Conservation (phyloP, 2,797 vertebrate genomes). For the Poliocrania exsul region DNA sequence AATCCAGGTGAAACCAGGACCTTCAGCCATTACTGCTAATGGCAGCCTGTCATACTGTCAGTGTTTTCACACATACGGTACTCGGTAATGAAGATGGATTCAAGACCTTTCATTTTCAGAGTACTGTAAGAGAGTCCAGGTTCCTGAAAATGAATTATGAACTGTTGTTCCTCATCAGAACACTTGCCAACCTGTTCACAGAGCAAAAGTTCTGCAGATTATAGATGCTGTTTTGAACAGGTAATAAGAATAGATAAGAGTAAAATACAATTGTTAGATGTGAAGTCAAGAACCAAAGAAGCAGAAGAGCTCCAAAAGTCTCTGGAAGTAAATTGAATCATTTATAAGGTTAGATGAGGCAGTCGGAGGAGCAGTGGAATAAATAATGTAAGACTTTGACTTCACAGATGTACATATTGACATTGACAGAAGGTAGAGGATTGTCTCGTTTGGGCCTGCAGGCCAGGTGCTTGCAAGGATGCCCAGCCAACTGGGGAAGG, state of each 20-base stretch:
- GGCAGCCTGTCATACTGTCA: not conserved
- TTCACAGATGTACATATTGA: not conserved
- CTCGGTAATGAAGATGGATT: not conserved
- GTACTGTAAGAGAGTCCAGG: not conserved
- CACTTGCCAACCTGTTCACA: not conserved
- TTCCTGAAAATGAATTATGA: not conserved
- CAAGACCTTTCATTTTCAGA: not conserved
- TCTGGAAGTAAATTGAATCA: not conserved
- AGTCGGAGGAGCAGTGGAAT: not conserved
- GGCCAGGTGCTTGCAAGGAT: not conserved
- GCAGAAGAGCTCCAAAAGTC: not conserved
- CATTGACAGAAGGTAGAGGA: not conserved
- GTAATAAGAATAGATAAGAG: not conserved
- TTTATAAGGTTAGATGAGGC: conserved; percentile 15
- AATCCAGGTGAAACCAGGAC: not conserved
- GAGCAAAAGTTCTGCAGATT: not conserved
- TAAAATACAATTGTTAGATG: not conserved
- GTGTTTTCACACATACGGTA: not conserved
- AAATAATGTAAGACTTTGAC: not conserved
- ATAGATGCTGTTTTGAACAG: not conserved
- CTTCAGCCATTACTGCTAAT: not conserved
- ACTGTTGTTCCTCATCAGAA: not conserved
- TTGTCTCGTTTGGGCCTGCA: not conserved
- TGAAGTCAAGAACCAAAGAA: not conserved
- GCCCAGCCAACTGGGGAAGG: not conserved